These are phyloP conservation scores for Trachythela sp. DNA, from an alignment of 64 coral and sea anemone genomes.

Conservation along the genomic window DNA sequence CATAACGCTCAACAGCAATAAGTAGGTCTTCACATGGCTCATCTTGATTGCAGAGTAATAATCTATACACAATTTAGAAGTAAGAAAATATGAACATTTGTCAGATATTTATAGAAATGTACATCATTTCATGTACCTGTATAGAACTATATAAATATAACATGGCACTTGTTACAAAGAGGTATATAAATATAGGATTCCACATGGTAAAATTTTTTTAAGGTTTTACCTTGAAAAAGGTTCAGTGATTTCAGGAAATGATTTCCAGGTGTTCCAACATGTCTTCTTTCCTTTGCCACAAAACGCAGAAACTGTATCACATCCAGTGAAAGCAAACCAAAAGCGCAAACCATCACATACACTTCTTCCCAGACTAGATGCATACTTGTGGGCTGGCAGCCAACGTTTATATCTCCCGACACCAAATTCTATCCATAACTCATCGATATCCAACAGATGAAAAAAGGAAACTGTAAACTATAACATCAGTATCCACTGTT, in stretches of 20 bases:
- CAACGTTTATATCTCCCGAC: conserved; percentile 23
- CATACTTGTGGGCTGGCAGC: conserved; percentile 30
- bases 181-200: not conserved
- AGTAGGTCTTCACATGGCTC: not conserved
- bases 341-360: conserved; percentile 12
- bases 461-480: conserved; percentile 17
- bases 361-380: not conserved
- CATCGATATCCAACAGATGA: not conserved
- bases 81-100: too few relatives aligned
- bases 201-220: not conserved
- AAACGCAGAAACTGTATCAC: conserved; percentile 33
- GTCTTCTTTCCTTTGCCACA: conserved; percentile 31
- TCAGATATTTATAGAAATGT: too few relatives aligned
- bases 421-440: conserved; percentile 39
- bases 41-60: not conserved
- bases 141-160: too few relatives aligned
- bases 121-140: too few relatives aligned
- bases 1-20: not conserved
- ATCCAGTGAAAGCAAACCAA: conserved; percentile 24
- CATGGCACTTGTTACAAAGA: too few relatives aligned
- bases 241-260: conserved; percentile 22
- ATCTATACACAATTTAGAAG: too few relatives aligned
- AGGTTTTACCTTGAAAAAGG: not conserved
- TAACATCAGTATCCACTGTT: conserved; percentile 46
- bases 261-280: conserved; percentile 37